Conservation (phyloP, 1,140 invertebrate species). For the Papilio polytes region DNA sequence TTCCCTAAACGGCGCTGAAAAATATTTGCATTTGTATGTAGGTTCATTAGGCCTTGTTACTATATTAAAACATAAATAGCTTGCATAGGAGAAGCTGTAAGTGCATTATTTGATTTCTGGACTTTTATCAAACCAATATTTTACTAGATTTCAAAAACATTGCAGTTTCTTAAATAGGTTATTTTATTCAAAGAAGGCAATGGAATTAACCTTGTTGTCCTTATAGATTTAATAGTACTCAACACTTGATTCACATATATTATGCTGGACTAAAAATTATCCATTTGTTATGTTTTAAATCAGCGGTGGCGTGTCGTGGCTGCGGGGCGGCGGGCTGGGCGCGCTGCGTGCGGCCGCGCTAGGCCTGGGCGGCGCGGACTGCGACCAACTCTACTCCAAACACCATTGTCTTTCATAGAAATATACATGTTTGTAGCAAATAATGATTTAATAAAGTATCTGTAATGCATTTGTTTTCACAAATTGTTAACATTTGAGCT, state of each 20-base stretch:
- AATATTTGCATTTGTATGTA: too few species aligned
- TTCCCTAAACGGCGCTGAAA: too few species aligned
- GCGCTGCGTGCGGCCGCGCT: constrained; percentile 85
- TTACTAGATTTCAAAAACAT: too few species aligned
- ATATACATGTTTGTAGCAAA: not conserved
- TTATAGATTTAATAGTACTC: not conserved
- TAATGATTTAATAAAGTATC: not conserved
- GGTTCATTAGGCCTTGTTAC: too few species aligned
- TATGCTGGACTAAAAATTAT: not conserved
- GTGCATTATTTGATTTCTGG: not conserved
- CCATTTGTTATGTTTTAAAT: constrained; percentile 40
- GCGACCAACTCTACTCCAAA: constrained; percentile 75
- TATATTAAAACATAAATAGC: not conserved
- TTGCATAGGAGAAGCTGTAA: not conserved
- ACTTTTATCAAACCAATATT: too few species aligned
- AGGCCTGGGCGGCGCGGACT: constrained; percentile 86
- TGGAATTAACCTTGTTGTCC: too few species aligned
- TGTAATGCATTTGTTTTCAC: too few species aligned
- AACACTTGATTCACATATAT: not conserved
- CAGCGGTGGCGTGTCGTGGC: constrained; percentile 73
- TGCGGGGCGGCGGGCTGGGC: constrained; percentile 68
- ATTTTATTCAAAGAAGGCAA: too few species aligned
- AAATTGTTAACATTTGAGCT: too few species aligned
- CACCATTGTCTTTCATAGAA: constrained; percentile 45
- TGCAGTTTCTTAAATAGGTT: too few species aligned